phyloP scores from a whole-genome alignment of 2,113 vertebrate species.

The Talpa occidentalis region DNA sequence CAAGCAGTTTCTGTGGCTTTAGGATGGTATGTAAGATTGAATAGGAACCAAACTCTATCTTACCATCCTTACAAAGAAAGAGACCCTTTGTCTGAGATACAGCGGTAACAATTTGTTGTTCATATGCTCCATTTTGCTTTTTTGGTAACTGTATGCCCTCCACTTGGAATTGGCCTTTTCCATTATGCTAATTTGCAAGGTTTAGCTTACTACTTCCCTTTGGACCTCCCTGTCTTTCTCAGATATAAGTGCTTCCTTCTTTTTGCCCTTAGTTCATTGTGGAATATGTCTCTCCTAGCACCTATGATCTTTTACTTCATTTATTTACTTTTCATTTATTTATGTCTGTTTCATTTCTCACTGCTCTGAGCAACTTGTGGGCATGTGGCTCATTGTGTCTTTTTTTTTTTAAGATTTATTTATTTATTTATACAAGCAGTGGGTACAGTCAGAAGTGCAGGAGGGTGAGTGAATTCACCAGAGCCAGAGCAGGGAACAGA shows the following conservation, averaged over 20 bases:
- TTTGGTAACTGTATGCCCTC: neutral
- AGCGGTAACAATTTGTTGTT: neutral
- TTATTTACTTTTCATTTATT: conserved; percentile 4
- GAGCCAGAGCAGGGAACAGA: too few species aligned
- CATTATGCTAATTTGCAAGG: neutral
- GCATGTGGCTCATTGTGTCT: neutral
- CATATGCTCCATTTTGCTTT: neutral
- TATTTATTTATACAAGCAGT: too few species aligned
- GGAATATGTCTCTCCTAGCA: neutral
- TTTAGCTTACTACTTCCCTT: neutral
- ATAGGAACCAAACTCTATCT: neutral
- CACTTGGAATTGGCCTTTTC: neutral
- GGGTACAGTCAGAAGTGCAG: too few species aligned
- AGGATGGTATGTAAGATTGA: neutral
- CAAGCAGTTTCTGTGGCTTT: neutral
- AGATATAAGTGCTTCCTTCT: neutral
- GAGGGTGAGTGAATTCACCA: too few species aligned
- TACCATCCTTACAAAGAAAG: neutral
- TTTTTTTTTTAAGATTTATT: too few species aligned
- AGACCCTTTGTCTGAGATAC: neutral
- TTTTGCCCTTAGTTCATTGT: neutral
- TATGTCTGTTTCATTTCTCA: neutral
- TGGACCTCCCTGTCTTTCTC: neutral
- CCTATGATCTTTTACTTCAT: neutral
- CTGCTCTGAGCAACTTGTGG: neutral